Base-by-base conservation (phyloP, 2,888 invertebrate species). In the Atrina japonica region DNA sequence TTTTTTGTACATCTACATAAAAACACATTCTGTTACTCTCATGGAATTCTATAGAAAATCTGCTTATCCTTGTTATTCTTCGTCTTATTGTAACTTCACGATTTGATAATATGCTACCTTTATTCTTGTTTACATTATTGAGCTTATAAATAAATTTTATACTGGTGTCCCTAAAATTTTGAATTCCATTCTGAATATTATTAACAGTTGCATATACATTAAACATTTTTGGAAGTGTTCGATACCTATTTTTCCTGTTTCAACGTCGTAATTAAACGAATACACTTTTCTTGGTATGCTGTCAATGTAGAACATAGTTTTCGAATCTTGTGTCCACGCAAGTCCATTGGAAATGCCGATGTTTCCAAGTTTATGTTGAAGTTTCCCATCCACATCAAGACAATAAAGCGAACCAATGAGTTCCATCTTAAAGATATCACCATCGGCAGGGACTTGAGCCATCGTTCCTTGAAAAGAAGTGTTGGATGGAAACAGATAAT, bases 241-340 rank as follows among this genome's bases (percentile, higher is more conserved):
- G n/a, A 93, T 91, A 94, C 94, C 91, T 40, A 92, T 93, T 50
- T 92, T 89, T 14, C 95, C 95, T 16, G 90, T 91, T 1, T 91
- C 90, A 0, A 93, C 84, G 78, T 95, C 92, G 83, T 93, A 96
- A 86, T 95, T 94, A 83, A 94, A 96, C 7, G 93, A 94, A 65
- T 93, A 93, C 2, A 96, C 92, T 79, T 93, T 93, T 40, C 92
- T 89, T 0, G 94, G 94, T 0, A 93, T 92, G 0, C 95, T 93
- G 90, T 96, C 96, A 40, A 95, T 95, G 89, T 94, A 96, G 90
- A 94, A 96, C 92, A 96, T 93, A 81, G 92, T 93, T 73, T 93
- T 92, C 83, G 93, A 93, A 82, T 94, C 94, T 0, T 91, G 86
- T 23, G 93, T 94, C 96, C 96, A 96, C 0, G 94, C 94, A 6